phyloP scores from a whole-genome alignment of 2,888 invertebrate genomes.

The Mimas tiliae region DNA sequence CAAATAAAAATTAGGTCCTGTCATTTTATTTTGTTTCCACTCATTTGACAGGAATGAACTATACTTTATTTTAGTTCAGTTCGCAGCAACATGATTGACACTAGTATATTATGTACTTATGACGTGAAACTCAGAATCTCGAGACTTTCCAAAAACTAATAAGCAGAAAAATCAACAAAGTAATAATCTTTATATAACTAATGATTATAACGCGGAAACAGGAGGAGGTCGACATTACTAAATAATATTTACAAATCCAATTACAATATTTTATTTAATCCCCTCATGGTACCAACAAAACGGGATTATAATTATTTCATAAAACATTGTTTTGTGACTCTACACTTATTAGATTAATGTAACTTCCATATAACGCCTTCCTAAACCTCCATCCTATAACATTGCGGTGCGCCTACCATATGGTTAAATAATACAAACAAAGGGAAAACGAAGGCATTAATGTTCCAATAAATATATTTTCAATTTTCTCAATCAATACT shows the following conservation, averaged over 20 bases:
- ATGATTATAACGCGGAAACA: slow-evolving; percentile 70
- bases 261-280: slow-evolving; percentile 53
- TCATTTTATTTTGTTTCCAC: too few species aligned
- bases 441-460: background rate
- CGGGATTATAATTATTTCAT: slow-evolving; percentile 40
- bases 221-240: slow-evolving; percentile 77
- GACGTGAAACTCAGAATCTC: slow-evolving; percentile 9
- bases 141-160: slow-evolving; percentile 41
- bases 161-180: slow-evolving; percentile 52
- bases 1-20: too few species aligned
- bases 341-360: slow-evolving; percentile 47
- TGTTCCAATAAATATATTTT: background rate
- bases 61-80: too few species aligned
- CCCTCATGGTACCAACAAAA: slow-evolving; percentile 72
- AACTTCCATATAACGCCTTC: slow-evolving; percentile 63
- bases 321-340: slow-evolving; percentile 33
- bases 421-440: background rate
- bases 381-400: slow-evolving; percentile 47
- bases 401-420: background rate
- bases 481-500: slow-evolving; percentile 23
- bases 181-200: slow-evolving; percentile 48
- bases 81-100: too few species aligned
- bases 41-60: too few species aligned
- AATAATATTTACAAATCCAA: slow-evolving; percentile 54
- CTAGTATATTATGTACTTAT: background rate